Conservation (phyloP, 2,888 invertebrate genomes). For the Lepidocyrtoides sp. region DNA sequence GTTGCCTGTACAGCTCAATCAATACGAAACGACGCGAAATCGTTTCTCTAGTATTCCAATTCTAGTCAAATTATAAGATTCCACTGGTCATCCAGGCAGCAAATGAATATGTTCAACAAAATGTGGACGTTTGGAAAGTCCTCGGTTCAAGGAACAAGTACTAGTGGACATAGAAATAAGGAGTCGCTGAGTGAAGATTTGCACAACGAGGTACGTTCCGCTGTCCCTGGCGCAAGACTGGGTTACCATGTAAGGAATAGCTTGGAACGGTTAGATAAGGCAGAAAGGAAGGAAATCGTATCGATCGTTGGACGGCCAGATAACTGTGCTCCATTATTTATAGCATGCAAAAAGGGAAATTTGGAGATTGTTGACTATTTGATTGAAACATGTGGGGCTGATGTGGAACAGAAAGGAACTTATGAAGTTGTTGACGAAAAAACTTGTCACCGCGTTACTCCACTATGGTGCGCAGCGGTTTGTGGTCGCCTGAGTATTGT, state of each 20-base stretch:
- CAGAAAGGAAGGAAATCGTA: slow-evolving; percentile 90
- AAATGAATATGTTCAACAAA: slow-evolving; percentile 83
- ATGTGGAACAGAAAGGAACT: slow-evolving; percentile 93
- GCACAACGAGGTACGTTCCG: slow-evolving; percentile 85
- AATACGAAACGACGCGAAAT: background rate
- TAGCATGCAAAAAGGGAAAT: slow-evolving; percentile 93
- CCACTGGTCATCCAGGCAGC: background rate
- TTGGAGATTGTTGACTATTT: slow-evolving; percentile 95
- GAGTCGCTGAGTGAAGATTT: slow-evolving; percentile 83
- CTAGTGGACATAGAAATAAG: slow-evolving; percentile 76
- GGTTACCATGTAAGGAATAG: slow-evolving; percentile 88
- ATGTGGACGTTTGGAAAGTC: slow-evolving; percentile 84
- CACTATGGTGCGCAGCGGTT: slow-evolving; percentile 96
- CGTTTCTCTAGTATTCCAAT: too few relatives aligned
- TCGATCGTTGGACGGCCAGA: slow-evolving; percentile 89
- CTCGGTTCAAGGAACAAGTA: slow-evolving; percentile 60
- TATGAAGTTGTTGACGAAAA: slow-evolving; percentile 94
- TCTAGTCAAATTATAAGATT: slow-evolving; percentile 8
- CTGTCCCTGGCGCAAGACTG: slow-evolving; percentile 91
- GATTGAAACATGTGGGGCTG: slow-evolving; percentile 93
- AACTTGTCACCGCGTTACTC: slow-evolving; percentile 88
- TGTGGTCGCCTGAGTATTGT: slow-evolving; percentile 93
- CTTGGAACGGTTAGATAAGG: slow-evolving; percentile 89
- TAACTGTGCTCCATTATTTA: slow-evolving; percentile 94
- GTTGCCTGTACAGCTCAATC: background rate